Evolutionary conservation across 2,797 vertebrate species (phyloP), one percentile per base, ranked within the genome.

Genomic region (Peromyscus eremicus): DNA sequence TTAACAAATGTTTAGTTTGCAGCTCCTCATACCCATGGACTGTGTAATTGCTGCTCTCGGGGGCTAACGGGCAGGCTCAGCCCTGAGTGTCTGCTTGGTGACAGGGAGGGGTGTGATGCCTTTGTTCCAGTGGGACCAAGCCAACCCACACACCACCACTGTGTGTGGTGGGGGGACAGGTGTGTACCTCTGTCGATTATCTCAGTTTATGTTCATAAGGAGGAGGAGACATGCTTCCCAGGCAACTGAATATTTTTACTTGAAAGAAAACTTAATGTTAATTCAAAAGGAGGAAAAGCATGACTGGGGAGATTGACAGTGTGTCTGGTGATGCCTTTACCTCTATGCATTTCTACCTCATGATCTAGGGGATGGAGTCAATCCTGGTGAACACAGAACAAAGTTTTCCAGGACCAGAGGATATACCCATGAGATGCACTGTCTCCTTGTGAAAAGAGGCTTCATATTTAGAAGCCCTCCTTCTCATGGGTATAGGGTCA

Each of bases 1-100:
- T 98, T 98, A 97, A 97, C 97, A 98, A 97, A 97, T 97, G 96
- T 97, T 98, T 97, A 92, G 96, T 97, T 95, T 96, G 94, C 93
- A 96, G 95, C 97, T 97, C 95, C 96, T 97, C 97, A 96, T 95
- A 95, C 94, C 97, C 96, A 88, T 13, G 95, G 96, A 93, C 96
- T 95, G 93, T 96, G 83, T 95, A 97, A 96, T 94, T 89, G 94
- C 95, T 91, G 77, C 91, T 84, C 40, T 70, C 0, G 4, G 90
- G 62, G 83, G 95, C 96, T 86, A 90, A 71, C 57, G 94, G 97
- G 89, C 94, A 90, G 96, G 66, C 94, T n/a, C 87, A 12, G 86
- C 91, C 82, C 87, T 46, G 57, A 91, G 94, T 95, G 80, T 95
- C 94, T 88, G 62, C 92, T 52, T 46, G 86, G 91, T 70, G 97